Percentiles rank a stretch among this genome's conserved stretches.
These are phyloP conservation scores for Microplitis manilae DNA, from an alignment of 2,888 invertebrate genomes.

Conservation along the genomic window DNA sequence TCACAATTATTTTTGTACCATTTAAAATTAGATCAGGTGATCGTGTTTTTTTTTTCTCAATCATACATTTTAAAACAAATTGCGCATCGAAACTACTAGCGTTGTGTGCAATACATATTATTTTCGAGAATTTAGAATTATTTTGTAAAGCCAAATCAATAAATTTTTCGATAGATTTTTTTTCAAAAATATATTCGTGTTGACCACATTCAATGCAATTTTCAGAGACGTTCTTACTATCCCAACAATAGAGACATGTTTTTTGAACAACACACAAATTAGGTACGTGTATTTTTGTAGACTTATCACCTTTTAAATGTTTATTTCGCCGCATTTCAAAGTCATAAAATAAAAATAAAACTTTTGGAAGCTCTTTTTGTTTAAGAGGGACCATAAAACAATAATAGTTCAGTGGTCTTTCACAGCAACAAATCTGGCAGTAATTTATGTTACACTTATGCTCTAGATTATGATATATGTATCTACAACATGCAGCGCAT, in stretches of 20 bases:
- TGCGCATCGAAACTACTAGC: constrained; percentile 44
- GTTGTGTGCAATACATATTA: constrained; percentile 43
- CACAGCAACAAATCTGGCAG: constrained; percentile 1
- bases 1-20: constrained; percentile 48
- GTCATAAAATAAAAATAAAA: constrained; percentile 3
- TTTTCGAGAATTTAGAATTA: constrained; percentile 2
- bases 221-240: constrained; percentile 9
- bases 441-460: background rate
- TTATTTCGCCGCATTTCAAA: background rate
- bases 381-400: constrained; percentile 13
- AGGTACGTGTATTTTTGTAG: constrained; percentile 20
- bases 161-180: constrained; percentile 38
- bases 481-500: background rate
- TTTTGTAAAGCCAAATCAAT: constrained; percentile 32
- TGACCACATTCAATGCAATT: constrained; percentile 24
- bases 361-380: background rate
- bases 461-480: background rate
- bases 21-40: constrained; percentile 50
- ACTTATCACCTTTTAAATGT: constrained; percentile 21
- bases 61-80: constrained; percentile 39
- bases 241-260: constrained; percentile 17
- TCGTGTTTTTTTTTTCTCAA: constrained; percentile 31
- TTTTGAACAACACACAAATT: constrained; percentile 62
- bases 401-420: constrained; percentile 11
- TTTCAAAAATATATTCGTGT: constrained; percentile 34